A percentile compares a stretch with the other conserved stretches of the same genome.
Conservation (phyloP, 1,140 invertebrate species). For the Drosophila bocki region DNA sequence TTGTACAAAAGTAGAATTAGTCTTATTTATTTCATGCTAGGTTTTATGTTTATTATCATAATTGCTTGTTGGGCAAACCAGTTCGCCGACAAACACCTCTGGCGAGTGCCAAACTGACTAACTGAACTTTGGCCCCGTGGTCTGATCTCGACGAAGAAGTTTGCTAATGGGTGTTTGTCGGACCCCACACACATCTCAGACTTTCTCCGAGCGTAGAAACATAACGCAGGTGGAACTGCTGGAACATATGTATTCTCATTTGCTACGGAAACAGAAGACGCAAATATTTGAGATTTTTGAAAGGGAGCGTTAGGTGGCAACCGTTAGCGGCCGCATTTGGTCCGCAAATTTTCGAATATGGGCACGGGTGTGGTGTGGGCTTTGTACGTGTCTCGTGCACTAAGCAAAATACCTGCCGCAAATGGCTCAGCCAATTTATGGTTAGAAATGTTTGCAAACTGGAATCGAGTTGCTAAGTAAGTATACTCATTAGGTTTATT, state of each 20-base stretch:
- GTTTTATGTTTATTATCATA: constrained; percentile 28
- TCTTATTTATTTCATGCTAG: constrained; percentile 2
- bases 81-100: constrained; percentile 10
- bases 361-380: constrained; percentile 39
- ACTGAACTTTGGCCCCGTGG: constrained; percentile 36
- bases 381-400: constrained; percentile 59
- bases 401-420: constrained; percentile 19
- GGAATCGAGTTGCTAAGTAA: background rate
- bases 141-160: constrained; percentile 18
- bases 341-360: constrained; percentile 27
- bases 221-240: constrained; percentile 20
- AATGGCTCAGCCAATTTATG: constrained; percentile 8
- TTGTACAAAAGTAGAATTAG: constrained; percentile 30
- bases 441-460: background rate
- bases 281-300: constrained; percentile 28
- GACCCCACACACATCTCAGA: constrained; percentile 14
- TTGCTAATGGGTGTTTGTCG: constrained; percentile 35
- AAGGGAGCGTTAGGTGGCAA: constrained; percentile 28
- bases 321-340: constrained; percentile 31
- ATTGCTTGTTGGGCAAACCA: constrained; percentile 17
- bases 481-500: constrained; percentile 13
- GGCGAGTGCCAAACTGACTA: constrained; percentile 30
- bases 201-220: constrained; percentile 33
- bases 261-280: constrained; percentile 37
- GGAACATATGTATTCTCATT: background rate